A percentile compares a stretch with the other conserved stretches of the same genome.
These are phyloP conservation scores for Silurus meridionalis DNA, from an alignment of 2,113 vertebrate genomes.

Conservation along the genomic window DNA sequence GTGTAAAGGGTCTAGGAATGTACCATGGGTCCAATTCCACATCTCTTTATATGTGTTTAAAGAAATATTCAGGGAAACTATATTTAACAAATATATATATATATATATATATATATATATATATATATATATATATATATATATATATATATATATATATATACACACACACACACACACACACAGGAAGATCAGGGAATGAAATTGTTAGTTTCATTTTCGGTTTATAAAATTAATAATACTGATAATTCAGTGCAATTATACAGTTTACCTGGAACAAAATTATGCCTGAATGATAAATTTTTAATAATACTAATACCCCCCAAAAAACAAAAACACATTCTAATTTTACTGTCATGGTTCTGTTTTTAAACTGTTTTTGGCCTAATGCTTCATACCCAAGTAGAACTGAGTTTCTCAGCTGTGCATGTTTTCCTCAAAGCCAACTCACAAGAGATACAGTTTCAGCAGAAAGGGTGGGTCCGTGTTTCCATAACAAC, in stretches of 20 bases:
- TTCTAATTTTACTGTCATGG: not conserved
- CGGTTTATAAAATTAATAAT: not conserved
- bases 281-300: too few species aligned
- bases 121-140: too few species aligned
- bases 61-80: not conserved
- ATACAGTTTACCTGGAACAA: too few species aligned
- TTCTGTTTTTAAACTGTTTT: not conserved
- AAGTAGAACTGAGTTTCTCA: not conserved
- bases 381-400: not conserved
- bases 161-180: too few species aligned
- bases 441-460: not conserved
- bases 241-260: conserved; percentile 17
- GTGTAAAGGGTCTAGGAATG: not conserved
- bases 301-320: too few species aligned
- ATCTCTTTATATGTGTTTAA: not conserved
- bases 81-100: not conserved
- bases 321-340: not conserved
- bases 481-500: conserved; percentile 1
- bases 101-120: too few species aligned
- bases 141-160: too few species aligned
- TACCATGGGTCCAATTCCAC: not conserved
- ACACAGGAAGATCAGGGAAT: not conserved
- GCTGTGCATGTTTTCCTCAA: conserved; percentile 12
- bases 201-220: not conserved
- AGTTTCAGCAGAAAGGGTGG: not conserved